These are phyloP conservation scores for Entomobrya proxima DNA, from an alignment of 2,888 invertebrate genomes.

Conservation along the genomic window DNA sequence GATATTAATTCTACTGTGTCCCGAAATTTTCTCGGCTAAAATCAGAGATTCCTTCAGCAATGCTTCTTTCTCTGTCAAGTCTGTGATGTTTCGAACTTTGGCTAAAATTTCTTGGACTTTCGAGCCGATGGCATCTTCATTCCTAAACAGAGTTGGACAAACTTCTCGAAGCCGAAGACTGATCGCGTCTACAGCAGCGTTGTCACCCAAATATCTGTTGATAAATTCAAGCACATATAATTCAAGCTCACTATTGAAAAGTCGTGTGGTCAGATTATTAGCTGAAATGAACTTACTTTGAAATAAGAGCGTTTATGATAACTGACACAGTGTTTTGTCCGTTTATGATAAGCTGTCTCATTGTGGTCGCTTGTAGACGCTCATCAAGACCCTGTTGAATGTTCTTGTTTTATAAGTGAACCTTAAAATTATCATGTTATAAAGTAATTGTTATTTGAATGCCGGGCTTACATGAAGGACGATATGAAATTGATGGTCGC, in stretches of 20 bases:
- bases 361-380: conserved; percentile 81
- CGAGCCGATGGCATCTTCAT: conserved; percentile 96
- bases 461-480: conserved; percentile 78
- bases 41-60: conserved; percentile 73
- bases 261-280: neutral
- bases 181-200: conserved; percentile 95
- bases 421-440: neutral
- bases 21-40: conserved; percentile 74
- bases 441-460: neutral
- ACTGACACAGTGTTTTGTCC: conserved; percentile 87
- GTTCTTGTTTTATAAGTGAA: neutral
- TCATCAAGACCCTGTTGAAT: conserved; percentile 80
- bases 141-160: conserved; percentile 94
- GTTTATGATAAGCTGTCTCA: conserved; percentile 86
- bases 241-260: neutral
- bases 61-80: conserved; percentile 70
- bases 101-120: conserved; percentile 82
- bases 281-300: conserved; percentile 79
- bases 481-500: conserved; percentile 93
- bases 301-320: conserved; percentile 90
- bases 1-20: conserved; percentile 73
- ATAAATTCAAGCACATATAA: neutral
- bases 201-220: conserved; percentile 95
- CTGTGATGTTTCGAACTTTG: conserved; percentile 70
- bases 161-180: conserved; percentile 90